Evolutionary conservation across 2,797 vertebrate species (phyloP).

Genomic region (Nyctalus aviator): DNA sequence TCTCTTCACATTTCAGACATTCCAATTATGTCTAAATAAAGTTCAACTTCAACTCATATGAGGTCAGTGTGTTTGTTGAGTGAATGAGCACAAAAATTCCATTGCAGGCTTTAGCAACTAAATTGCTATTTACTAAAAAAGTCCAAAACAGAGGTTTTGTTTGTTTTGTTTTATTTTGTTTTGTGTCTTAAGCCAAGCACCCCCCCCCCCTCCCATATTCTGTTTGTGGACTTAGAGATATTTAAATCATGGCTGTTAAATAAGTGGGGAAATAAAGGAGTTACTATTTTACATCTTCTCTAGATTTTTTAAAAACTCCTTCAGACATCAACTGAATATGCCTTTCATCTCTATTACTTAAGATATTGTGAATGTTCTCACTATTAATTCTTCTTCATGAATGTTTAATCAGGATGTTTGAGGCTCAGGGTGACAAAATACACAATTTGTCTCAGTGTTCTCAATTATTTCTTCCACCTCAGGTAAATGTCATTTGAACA

Average conservation of each 20-base stretch:
- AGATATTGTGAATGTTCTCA: neutral
- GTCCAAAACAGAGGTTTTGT: neutral
- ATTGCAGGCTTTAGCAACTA: neutral
- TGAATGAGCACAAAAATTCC: conserved; percentile 15
- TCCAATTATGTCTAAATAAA: conserved; percentile 63
- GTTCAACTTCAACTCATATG: neutral
- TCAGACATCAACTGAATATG: neutral
- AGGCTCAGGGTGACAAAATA: neutral
- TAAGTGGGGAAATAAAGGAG: neutral
- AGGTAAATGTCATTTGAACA: conserved; percentile 10
- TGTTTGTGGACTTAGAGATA: neutral
- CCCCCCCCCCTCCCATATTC: neutral
- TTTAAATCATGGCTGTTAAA: conserved; percentile 29
- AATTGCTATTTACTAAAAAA: conserved; percentile 42
- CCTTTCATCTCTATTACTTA: conserved; percentile 23
- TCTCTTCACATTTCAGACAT: conserved; percentile 65
- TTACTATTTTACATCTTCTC: neutral
- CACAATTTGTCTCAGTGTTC: neutral
- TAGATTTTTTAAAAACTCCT: neutral
- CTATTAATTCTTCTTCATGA: neutral
- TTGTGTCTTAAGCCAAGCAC: conserved; percentile 6
- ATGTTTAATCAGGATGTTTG: neutral
- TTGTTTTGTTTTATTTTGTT: conserved; percentile 9
- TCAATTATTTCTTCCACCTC: conserved; percentile 38
- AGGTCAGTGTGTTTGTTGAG: conserved; percentile 38